Conservation (phyloP, 2,888 invertebrate genomes). For the Bruchidius siliquastri region DNA sequence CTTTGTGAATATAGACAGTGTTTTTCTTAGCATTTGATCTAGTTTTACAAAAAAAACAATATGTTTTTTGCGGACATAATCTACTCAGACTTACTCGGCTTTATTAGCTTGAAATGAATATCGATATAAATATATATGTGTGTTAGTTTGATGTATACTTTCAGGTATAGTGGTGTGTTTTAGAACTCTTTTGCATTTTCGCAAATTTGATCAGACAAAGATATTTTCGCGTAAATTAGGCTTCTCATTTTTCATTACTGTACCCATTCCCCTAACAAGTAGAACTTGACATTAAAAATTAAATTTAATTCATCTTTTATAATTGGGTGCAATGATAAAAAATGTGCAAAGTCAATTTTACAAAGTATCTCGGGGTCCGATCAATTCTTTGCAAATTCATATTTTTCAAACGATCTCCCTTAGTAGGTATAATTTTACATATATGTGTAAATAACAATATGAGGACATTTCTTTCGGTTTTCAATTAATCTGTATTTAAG, state of each 20-base stretch:
- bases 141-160: conserved; percentile 30
- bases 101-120: conserved; percentile 16
- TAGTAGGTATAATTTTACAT: background rate
- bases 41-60: background rate
- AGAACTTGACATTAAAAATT: too few species aligned
- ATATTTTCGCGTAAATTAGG: too few species aligned
- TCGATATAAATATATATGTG: conserved; percentile 24
- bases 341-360: background rate
- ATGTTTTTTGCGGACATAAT: background rate
- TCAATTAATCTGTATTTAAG: background rate
- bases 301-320: too few species aligned
- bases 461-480: too few species aligned
- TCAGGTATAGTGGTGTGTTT: conserved; percentile 32
- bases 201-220: background rate
- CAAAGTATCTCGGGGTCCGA: background rate
- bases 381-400: background rate
- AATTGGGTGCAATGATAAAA: too few species aligned
- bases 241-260: background rate
- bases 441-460: background rate
- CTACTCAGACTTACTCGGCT: background rate
- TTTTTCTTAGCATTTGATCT: background rate
- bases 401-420: background rate
- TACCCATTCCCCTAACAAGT: background rate
- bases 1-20: background rate
- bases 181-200: conserved; percentile 8